Percentiles rank a stretch among this genome's conserved stretches.
These are phyloP conservation scores for Microplitis deprimator DNA, from an alignment of 2,888 invertebrate species.

Conservation along the genomic window DNA sequence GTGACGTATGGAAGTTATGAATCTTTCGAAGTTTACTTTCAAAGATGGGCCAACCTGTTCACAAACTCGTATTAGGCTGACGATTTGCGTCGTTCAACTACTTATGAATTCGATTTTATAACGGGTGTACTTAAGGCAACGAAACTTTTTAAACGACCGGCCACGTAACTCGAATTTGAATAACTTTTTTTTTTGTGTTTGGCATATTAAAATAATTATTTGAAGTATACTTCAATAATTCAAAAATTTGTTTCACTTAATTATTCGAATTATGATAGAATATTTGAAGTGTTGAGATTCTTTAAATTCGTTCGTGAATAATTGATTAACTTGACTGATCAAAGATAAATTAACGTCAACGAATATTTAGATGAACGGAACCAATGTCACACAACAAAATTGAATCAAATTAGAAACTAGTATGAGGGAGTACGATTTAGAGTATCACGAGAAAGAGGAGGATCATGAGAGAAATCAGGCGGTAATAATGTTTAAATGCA, in stretches of 20 bases:
- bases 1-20: not conserved
- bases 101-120: too few relatives aligned
- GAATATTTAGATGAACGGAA: not conserved
- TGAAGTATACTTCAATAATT: too few relatives aligned
- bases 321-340: not conserved
- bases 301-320: not conserved
- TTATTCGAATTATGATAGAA: not conserved
- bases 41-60: too few relatives aligned
- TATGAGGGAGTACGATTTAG: not conserved
- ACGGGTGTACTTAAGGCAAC: too few relatives aligned
- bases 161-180: too few relatives aligned
- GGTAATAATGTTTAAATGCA: conserved; percentile 1
- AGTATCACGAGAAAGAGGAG: not conserved
- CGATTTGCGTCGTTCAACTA: too few relatives aligned
- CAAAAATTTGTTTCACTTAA: too few relatives aligned
- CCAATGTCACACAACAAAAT: not conserved
- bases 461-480: not conserved
- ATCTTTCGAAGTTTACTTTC: too few relatives aligned
- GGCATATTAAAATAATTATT: too few relatives aligned
- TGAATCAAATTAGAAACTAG: not conserved
- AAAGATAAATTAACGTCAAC: not conserved
- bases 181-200: too few relatives aligned
- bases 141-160: too few relatives aligned
- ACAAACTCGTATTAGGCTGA: too few relatives aligned
- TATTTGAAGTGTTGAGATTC: not conserved